Evolutionary conservation across 2,113 vertebrate species (phyloP), one percentile per base, ranked within the genome.

Genomic region (Vidua chalybeata): DNA sequence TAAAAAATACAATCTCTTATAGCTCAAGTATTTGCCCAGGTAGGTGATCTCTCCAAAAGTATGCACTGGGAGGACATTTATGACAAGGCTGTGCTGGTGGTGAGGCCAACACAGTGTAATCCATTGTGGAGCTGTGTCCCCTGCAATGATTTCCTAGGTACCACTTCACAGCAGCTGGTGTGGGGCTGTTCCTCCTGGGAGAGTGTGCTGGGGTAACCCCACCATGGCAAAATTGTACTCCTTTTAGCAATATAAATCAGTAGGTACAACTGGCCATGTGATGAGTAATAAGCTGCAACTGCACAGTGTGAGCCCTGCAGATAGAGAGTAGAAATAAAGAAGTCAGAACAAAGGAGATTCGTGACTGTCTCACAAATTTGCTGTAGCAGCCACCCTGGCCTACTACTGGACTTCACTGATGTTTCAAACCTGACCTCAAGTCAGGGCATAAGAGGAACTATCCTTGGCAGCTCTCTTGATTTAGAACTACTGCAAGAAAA

Each of bases 91-190:
- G 5, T 19, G 4, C 5, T 8, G 4, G 4, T 81, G 46, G n/a
- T 51, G 22, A 58, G 52, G 55, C 37, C 48, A 68, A 5, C 13
- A 33, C 48, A 45, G 26, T 4, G 1, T 49, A 37, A 58, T 11
- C 52, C 45, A 22, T 37, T 68, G 21, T 26, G 31, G 45, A 79
- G 41, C 55, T 0, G 0, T 9, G 2, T 52, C 7, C 19, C 62
- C 68, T 3, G 1, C 49, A 58, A 28, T 49, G 43, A 46, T 58
- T 69, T 80, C 81, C 24, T n/a, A 55, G 64, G 31, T 27, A 23
- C 30, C 0, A 1, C 18, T 76, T 66, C 55, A 27, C 22, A 94
- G 37, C n/a, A 73, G 51, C 3, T 0, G 4, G 2, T 8, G 17
- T 56, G 31, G 13, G 49, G 15, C 17, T 49, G 6, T 48, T 58